Percentiles rank a stretch among this genome's conserved stretches.
These are phyloP conservation scores for Asteroscopus sphinx DNA, from an alignment of 2,888 invertebrate species.

Conservation along the genomic window DNA sequence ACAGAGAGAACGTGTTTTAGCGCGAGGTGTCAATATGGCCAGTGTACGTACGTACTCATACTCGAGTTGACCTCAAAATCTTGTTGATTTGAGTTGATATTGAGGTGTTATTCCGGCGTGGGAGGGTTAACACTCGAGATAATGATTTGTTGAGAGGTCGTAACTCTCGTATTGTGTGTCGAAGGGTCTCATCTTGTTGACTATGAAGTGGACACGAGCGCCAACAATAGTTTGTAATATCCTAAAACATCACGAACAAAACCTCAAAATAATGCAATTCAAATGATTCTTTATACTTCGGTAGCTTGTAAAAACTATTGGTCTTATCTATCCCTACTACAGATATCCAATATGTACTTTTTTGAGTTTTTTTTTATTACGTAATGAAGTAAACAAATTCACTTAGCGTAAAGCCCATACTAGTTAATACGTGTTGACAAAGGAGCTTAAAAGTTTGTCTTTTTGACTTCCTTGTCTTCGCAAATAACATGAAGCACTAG, in stretches of 20 bases:
- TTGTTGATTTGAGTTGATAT: slow-evolving; percentile 1
- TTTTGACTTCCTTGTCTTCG: neutral
- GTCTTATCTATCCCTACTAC: no score
- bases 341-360: no score
- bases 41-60: slow-evolving; percentile 1
- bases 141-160: slow-evolving; percentile 20
- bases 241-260: no score
- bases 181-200: neutral
- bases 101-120: slow-evolving; percentile 20
- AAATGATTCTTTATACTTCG: no score
- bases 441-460: no score
- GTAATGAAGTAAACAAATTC: no score
- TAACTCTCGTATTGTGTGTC: neutral
- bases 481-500: slow-evolving; percentile 7
- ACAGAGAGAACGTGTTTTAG: slow-evolving; percentile 49
- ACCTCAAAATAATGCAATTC: no score
- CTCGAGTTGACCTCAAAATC: slow-evolving; percentile 30
- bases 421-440: no score
- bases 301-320: no score
- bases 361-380: no score
- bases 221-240: slow-evolving; percentile 5
- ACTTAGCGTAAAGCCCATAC: no score
- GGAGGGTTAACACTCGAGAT: slow-evolving; percentile 16
- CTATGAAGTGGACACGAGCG: slow-evolving; percentile 7
- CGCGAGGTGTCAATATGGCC: slow-evolving; percentile 37